phyloP scores from a whole-genome alignment of 2,797 vertebrate genomes.

The Oryzias sinensis region DNA sequence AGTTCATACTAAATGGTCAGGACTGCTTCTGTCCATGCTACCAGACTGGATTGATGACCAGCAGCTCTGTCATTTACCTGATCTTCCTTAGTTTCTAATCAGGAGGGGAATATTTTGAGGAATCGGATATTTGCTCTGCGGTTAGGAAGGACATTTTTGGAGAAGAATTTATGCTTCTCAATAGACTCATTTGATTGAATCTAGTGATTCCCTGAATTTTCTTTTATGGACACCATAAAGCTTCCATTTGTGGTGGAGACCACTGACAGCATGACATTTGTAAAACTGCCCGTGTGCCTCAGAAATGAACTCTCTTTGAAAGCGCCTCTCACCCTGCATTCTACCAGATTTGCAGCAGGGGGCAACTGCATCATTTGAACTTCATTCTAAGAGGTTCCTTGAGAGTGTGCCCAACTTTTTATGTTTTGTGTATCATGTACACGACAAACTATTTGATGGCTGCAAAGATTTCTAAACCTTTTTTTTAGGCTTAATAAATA shows the following conservation, averaged over 20 bases:
- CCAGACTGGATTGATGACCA: neutral
- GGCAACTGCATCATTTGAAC: neutral
- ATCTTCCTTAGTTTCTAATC: too few relatives aligned
- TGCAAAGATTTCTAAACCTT: too few relatives aligned
- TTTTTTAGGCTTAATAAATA: too few relatives aligned
- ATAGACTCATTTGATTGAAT: neutral
- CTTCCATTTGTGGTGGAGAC: neutral
- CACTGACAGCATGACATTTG: neutral
- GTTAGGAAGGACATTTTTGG: neutral
- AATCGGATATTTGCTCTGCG: neutral
- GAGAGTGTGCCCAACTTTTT: neutral
- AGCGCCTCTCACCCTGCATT: neutral
- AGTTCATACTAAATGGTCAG: slow-evolving; percentile 2
- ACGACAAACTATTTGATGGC: too few relatives aligned
- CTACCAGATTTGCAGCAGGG: neutral
- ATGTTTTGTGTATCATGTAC: too few relatives aligned
- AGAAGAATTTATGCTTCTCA: neutral
- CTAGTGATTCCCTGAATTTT: neutral
- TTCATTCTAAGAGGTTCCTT: neutral
- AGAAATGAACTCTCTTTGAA: neutral
- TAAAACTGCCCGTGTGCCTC: too few relatives aligned
- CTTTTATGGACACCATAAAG: neutral
- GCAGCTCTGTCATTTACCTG: too few relatives aligned
- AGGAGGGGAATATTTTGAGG: neutral
- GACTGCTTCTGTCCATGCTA: neutral